Conservation (phyloP, 2,113 vertebrate species). For the Anarhynchus alexandrinus region DNA sequence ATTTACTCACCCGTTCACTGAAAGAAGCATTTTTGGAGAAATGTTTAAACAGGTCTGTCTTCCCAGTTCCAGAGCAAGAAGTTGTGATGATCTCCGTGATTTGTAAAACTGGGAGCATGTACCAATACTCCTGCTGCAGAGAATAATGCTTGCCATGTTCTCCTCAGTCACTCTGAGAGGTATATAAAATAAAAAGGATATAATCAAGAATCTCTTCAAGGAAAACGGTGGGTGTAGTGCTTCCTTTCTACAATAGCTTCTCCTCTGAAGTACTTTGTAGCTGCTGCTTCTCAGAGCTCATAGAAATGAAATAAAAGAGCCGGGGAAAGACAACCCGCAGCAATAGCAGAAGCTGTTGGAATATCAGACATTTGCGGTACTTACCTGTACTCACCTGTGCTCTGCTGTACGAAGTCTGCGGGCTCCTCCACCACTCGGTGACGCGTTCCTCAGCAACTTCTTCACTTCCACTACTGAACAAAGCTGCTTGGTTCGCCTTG, state of each 20-base stretch:
- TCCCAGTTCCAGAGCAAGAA: not conserved
- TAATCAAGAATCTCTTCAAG: not conserved
- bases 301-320: not conserved
- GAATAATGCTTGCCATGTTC: accelerated
- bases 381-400: not conserved
- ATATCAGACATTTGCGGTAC: no score
- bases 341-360: accelerated
- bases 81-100: not conserved
- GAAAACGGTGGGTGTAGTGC: accelerated
- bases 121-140: no score
- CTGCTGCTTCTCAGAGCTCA: not conserved
- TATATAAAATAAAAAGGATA: not conserved
- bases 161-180: no score
- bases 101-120: not conserved
- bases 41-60: not conserved
- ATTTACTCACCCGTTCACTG: accelerated
- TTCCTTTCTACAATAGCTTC: not conserved
- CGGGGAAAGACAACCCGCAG: not conserved
- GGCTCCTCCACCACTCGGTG: not conserved
- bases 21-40: not conserved
- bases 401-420: accelerated
- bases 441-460: accelerated
- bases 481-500: accelerated
- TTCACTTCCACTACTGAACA: not conserved
- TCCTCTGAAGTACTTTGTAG: not conserved